Evolutionary conservation across 2,113 vertebrate genomes (phyloP), one percentile per base, ranked within the genome.

Genomic region (Callionymus lyra): DNA sequence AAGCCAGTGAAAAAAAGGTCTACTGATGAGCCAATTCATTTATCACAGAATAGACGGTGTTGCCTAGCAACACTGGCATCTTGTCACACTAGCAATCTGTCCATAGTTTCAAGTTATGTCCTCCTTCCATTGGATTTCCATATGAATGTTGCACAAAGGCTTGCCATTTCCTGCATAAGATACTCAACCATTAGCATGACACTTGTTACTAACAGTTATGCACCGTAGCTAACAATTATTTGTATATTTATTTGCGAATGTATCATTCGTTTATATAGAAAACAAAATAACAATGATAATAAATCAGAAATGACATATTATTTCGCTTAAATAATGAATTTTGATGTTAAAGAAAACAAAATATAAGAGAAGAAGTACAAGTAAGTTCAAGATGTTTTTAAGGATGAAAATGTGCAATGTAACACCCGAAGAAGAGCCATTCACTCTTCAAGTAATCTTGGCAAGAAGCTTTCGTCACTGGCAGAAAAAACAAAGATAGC

Each of bases 1-100:
- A 27, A 27, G n/a, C n/a, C 21, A 27, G 21, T 8, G 21, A 8
- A 8, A 27, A 27, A 27, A 8, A 27, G 21, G 21, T 27, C 21
- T 27, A 27, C 21, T 27, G 21, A 27, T 27, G 21, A 16, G 31
- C 44, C 56, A 56, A 36, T 73, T 65, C 32, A 73, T 77, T 74
- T 74, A 73, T 81, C 68, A 63, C 70, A 72, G 53, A 48, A 59
- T 55, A 60, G 65, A 50, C 52, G 37, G 34, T 44, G 64, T 80
- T 74, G 72, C 77, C 52, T 79, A 60, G 79, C 65, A 74, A 77
- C 70, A 0, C 32, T 21, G 50, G 45, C 44, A 61, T 51, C 54
- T 34, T 66, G 47, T 54, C 53, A 68, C 59, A 49, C 34, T 3
- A 41, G 44, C 41, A 50, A 47, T 68, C 46, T 40, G 46, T 53